Evolutionary conservation across 2,113 vertebrate species (phyloP).

Genomic region (Pterocles orientalis): DNA sequence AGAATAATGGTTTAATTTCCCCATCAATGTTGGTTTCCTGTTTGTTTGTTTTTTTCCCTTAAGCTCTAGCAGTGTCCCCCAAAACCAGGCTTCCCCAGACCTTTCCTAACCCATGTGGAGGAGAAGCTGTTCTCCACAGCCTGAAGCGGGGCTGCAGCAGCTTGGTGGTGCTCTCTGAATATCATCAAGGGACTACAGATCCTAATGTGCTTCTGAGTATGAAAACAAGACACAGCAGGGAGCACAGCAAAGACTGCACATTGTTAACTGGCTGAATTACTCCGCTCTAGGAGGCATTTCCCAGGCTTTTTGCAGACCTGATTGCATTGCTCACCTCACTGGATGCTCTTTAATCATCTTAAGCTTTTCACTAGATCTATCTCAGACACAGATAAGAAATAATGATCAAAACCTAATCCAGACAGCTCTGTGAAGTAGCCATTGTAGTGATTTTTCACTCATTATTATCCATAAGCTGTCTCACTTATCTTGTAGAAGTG

Average conservation of each 20-base stretch:
- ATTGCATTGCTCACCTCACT: neutral
- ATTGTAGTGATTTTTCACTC: neutral
- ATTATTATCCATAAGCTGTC: neutral
- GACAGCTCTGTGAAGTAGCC: neutral
- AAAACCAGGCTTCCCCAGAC: neutral
- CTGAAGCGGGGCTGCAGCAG: neutral
- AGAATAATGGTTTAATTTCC: neutral
- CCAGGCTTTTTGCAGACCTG: neutral
- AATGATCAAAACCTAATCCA: neutral
- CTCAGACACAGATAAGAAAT: neutral
- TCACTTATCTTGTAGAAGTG: constrained; percentile 74
- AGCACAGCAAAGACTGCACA: fast-evolving
- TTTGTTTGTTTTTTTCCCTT: fast-evolving
- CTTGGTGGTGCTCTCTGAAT: neutral
- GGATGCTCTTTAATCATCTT: neutral
- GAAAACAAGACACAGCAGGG: neutral
- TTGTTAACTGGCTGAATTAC: neutral
- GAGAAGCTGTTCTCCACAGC: neutral
- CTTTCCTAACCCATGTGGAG: neutral
- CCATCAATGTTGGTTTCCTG: neutral
- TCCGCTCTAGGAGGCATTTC: neutral
- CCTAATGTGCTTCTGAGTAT: neutral
- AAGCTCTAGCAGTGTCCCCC: no score
- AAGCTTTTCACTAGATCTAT: neutral
- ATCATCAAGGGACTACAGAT: neutral